Percentiles rank a stretch among this genome's conserved stretches.
These are phyloP conservation scores for Alosa sapidissima DNA, from an alignment of 2,797 vertebrate genomes.

Conservation along the genomic window DNA sequence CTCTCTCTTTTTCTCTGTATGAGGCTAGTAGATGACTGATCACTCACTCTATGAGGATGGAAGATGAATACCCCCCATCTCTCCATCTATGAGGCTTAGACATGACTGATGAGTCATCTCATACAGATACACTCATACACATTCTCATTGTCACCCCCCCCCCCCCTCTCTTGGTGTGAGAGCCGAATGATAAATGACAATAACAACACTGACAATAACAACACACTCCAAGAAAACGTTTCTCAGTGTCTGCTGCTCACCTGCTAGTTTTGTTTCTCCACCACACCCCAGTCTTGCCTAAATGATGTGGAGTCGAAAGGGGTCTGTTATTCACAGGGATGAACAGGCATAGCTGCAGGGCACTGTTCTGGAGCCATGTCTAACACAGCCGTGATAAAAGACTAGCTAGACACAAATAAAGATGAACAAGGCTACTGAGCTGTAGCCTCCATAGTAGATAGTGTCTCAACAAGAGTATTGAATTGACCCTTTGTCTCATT, in stretches of 20 bases:
- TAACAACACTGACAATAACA: background rate
- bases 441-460: background rate
- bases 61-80: background rate
- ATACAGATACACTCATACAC: background rate
- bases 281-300: background rate
- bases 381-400: background rate
- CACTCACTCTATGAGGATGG: background rate
- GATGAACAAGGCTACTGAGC: background rate
- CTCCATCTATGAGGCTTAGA: background rate
- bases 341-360: background rate
- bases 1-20: background rate
- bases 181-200: background rate
- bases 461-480: background rate
- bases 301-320: background rate
- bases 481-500: background rate
- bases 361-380: background rate
- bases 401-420: background rate
- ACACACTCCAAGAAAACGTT: background rate
- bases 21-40: background rate
- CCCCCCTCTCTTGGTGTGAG: background rate
- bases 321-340: background rate
- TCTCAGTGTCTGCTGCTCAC: background rate
- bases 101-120: slow-evolving; percentile 3
- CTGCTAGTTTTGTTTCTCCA: background rate
- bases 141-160: too few species aligned